A percentile compares a stretch with the other conserved stretches of the same genome.
These are phyloP conservation scores for Solenodon paradoxus DNA, from an alignment of 2,113 vertebrate genomes.

Conservation along the genomic window DNA sequence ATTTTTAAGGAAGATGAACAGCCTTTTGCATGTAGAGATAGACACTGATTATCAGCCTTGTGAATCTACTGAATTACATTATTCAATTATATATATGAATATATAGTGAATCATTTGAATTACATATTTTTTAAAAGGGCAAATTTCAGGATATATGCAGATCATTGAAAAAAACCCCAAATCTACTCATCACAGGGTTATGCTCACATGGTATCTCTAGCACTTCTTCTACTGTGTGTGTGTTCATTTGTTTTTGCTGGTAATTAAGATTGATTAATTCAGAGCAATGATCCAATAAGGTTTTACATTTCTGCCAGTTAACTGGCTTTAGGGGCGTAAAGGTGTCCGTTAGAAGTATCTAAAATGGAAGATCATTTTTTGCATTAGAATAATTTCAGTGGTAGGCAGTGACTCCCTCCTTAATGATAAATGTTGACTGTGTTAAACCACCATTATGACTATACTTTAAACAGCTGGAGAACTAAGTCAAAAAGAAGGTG, in stretches of 20 bases:
- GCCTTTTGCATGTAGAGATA: no score
- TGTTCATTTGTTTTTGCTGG: neutral
- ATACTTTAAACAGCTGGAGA: neutral
- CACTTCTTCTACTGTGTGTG: fast-evolving
- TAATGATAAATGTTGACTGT: neutral
- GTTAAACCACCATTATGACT: neutral
- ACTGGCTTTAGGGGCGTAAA: neutral
- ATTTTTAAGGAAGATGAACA: neutral
- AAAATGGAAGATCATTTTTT: neutral
- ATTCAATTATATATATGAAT: neutral
- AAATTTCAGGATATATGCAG: neutral
- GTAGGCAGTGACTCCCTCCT: neutral
- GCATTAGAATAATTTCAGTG: neutral
- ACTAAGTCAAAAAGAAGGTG: neutral
- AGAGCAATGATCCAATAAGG: neutral
- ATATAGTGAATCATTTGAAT: no score
- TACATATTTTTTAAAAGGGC: neutral
- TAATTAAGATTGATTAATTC: neutral
- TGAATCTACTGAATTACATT: neutral
- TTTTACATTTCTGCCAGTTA: neutral
- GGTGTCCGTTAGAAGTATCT: neutral
- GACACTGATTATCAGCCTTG: neutral
- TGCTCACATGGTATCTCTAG: fast-evolving
- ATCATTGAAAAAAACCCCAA: neutral
- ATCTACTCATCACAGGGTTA: neutral